Conservation (phyloP, 2,888 invertebrate genomes). For the Charanyca ferruginea region DNA sequence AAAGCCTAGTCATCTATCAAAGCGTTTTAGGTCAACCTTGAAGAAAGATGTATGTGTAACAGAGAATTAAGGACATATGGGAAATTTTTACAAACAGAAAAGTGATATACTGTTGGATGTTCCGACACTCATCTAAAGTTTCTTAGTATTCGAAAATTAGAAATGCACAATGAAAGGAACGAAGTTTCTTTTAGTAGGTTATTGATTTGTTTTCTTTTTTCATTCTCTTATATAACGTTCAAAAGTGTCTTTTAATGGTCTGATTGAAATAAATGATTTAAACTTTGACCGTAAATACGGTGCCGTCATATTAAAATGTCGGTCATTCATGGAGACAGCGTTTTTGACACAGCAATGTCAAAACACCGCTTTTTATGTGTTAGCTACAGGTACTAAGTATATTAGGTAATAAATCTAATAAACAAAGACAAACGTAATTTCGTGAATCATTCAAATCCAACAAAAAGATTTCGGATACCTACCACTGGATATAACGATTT, state of each 20-base stretch:
- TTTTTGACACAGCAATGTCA: too few relatives aligned
- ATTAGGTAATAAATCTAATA: slow-evolving; percentile 10
- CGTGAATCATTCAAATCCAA: slow-evolving; percentile 19
- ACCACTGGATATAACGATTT: slow-evolving; percentile 26
- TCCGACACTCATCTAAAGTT: neutral
- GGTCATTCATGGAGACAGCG: too few relatives aligned
- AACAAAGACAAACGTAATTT: slow-evolving; percentile 23
- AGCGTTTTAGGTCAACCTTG: slow-evolving; percentile 15
- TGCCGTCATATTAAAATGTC: too few relatives aligned
- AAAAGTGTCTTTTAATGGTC: too few relatives aligned
- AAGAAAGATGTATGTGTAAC: neutral
- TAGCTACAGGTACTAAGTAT: too few relatives aligned
- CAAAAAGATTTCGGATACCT: slow-evolving; percentile 14
- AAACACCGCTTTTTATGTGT: too few relatives aligned
- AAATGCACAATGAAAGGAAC: slow-evolving; percentile 3
- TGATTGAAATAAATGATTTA: too few relatives aligned
- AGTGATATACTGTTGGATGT: slow-evolving; percentile 5
- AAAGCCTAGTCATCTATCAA: neutral
- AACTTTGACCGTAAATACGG: too few relatives aligned
- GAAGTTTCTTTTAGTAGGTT: too few relatives aligned
- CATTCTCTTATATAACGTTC: too few relatives aligned
- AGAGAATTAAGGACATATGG: slow-evolving; percentile 1
- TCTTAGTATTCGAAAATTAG: neutral
- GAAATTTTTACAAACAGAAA: neutral
- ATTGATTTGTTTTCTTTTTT: too few relatives aligned